Conservation (phyloP, 1,140 invertebrate species). For the Pygmarrhopalites habei region DNA sequence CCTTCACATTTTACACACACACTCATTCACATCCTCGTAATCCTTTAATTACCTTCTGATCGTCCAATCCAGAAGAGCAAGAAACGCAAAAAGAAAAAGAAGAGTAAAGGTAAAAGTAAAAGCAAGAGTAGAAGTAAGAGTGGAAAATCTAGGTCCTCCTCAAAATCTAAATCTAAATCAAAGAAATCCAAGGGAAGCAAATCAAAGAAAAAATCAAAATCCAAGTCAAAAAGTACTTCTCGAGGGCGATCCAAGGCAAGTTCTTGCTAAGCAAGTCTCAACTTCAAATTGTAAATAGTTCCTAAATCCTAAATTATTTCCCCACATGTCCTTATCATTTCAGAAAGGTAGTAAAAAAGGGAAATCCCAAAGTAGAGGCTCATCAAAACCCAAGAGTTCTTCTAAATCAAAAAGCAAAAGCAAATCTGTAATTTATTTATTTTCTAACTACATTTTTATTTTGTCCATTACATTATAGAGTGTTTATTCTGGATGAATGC, state of each 20-base stretch:
- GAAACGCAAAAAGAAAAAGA: background rate
- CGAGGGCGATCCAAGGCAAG: background rate
- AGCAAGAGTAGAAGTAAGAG: too few relatives aligned
- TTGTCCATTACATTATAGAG: too few relatives aligned
- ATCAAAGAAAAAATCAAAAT: background rate
- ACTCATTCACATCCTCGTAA: too few relatives aligned
- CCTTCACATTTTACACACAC: too few relatives aligned
- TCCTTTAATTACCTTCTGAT: too few relatives aligned
- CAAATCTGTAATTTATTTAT: background rate
- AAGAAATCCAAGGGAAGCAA: background rate
- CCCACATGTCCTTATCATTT: too few relatives aligned
- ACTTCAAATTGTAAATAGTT: background rate
- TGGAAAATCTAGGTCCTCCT: too few relatives aligned
- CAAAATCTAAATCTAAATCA: too few relatives aligned
- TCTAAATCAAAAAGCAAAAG: background rate
- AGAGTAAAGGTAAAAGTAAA: background rate
- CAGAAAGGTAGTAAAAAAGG: background rate
- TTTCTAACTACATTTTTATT: too few relatives aligned
- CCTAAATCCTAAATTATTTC: background rate
- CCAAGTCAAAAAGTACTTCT: background rate
- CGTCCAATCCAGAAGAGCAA: too few relatives aligned
- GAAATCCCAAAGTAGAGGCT: background rate
- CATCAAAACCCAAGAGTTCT: constrained; percentile 2
- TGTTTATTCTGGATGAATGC: too few relatives aligned
- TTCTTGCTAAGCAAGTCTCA: too few relatives aligned